Conservation (phyloP, 2,797 vertebrate genomes). For the Hoplostethus atlanticus region DNA sequence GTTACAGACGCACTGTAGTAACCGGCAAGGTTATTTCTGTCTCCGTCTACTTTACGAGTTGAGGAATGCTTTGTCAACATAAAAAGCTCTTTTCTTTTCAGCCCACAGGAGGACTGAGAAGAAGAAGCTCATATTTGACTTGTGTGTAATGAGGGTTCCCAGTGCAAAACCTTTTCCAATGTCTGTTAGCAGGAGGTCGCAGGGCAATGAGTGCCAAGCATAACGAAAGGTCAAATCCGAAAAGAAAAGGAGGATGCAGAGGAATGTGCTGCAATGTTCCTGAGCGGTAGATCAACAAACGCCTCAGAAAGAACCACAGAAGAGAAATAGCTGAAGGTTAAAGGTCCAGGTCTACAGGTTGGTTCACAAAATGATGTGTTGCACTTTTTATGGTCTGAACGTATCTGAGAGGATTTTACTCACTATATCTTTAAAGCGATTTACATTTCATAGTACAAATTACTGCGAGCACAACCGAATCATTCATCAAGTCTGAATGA, state of each 20-base stretch:
- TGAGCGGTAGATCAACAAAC: slow-evolving; percentile 40
- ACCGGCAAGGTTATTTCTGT: slow-evolving; percentile 16
- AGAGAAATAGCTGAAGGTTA: neutral
- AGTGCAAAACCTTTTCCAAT: neutral
- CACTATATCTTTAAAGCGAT: slow-evolving; percentile 6
- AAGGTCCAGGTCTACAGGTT: neutral
- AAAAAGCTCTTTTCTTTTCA: neutral
- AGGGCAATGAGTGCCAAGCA: neutral
- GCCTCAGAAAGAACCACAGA: neutral
- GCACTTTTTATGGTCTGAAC: neutral
- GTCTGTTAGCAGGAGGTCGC: slow-evolving; percentile 1
- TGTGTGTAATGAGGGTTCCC: slow-evolving; percentile 1
- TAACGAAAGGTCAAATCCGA: slow-evolving; percentile 1
- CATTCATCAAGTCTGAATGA: slow-evolving; percentile 2
- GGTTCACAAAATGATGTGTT: slow-evolving; percentile 4
- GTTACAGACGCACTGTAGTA: slow-evolving; percentile 14
- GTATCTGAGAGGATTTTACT: no score
- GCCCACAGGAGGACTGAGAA: neutral
- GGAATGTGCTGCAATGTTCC: slow-evolving; percentile 20
- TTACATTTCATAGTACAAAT: slow-evolving; percentile 6
- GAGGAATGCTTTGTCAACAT: slow-evolving; percentile 6
- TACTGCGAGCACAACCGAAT: slow-evolving; percentile 11
- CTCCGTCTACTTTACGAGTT: slow-evolving; percentile 11
- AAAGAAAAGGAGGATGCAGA: slow-evolving; percentile 9
- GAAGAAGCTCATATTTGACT: neutral